Percentiles rank a stretch among this genome's conserved stretches.
Evolutionary conservation across 2,797 vertebrate genomes (phyloP).

Genomic region (Microctenopoma stevenorrisi): DNA sequence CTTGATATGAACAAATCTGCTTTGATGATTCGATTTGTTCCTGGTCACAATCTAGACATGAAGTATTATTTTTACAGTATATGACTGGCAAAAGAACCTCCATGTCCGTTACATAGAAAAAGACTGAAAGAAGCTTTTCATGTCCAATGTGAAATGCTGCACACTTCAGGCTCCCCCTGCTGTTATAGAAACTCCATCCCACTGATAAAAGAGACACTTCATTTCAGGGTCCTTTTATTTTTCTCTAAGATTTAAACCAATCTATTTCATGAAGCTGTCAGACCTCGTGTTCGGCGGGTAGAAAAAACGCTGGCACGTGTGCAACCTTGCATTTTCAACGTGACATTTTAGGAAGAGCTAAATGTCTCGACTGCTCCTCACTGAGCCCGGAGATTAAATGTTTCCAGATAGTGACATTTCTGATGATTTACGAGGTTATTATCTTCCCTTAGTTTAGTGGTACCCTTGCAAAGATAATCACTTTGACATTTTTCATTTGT

Average conservation of each 20-base stretch:
- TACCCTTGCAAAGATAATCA: neutral
- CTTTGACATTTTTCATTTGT: neutral
- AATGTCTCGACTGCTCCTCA: conserved; percentile 1
- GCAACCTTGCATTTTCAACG: conserved; percentile 3
- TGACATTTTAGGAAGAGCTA: conserved; percentile 16
- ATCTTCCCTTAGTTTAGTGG: neutral
- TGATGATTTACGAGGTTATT: neutral
- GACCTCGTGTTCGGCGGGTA: conserved; percentile 1
- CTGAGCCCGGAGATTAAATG: neutral
- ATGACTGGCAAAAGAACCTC: neutral
- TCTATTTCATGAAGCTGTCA: conserved; percentile 3
- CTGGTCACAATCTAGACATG: neutral
- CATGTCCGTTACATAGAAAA: neutral
- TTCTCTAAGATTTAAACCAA: neutral
- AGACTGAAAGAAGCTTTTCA: neutral
- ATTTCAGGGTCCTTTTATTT: conserved; percentile 13
- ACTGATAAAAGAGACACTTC: neutral
- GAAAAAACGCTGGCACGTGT: conserved; percentile 11
- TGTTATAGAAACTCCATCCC: neutral
- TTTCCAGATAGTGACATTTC: neutral
- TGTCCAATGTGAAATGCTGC: neutral
- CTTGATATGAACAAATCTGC: neutral
- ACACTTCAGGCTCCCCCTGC: neutral
- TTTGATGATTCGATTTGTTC: neutral
- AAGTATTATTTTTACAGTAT: neutral